Percentiles rank a stretch among this genome's conserved stretches.
Evolutionary conservation across 2,888 invertebrate species (phyloP).

Genomic region (Linyphia triangularis): DNA sequence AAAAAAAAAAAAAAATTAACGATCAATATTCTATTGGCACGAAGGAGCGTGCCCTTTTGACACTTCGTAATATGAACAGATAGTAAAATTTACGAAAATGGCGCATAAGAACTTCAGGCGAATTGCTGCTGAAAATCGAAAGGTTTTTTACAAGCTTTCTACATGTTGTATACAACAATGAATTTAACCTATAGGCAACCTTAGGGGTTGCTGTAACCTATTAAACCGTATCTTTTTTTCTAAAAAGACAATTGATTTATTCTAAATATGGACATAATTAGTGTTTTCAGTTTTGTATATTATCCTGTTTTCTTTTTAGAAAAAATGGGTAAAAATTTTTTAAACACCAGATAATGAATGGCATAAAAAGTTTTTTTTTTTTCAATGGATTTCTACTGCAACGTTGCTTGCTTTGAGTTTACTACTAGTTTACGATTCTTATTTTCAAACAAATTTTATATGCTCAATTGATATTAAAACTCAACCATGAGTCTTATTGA

Average conservation of each 20-base stretch:
- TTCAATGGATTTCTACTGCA: too few relatives aligned
- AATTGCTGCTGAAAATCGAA: not conserved
- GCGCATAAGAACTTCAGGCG: not conserved
- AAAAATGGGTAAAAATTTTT: too few relatives aligned
- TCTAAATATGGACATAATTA: not conserved
- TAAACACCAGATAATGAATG: too few relatives aligned
- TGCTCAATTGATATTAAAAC: too few relatives aligned
- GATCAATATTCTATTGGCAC: not conserved
- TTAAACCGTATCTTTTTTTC: not conserved
- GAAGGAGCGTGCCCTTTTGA: not conserved
- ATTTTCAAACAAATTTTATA: too few relatives aligned
- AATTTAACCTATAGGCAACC: not conserved
- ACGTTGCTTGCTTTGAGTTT: too few relatives aligned
- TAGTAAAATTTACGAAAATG: not conserved
- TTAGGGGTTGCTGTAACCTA: not conserved
- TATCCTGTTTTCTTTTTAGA: not conserved
- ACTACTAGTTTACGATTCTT: too few relatives aligned
- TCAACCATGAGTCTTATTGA: too few relatives aligned
- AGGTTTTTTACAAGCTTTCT: not conserved
- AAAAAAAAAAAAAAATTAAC: slow-evolving; percentile 6
- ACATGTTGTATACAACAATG: not conserved
- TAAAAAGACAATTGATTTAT: not conserved
- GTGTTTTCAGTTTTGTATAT: not conserved
- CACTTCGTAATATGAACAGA: not conserved
- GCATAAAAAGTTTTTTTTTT: too few relatives aligned